Evolutionary conservation across 2,888 invertebrate genomes (phyloP), one percentile per base, ranked within the genome.

Genomic region (Abrostola tripartita): DNA sequence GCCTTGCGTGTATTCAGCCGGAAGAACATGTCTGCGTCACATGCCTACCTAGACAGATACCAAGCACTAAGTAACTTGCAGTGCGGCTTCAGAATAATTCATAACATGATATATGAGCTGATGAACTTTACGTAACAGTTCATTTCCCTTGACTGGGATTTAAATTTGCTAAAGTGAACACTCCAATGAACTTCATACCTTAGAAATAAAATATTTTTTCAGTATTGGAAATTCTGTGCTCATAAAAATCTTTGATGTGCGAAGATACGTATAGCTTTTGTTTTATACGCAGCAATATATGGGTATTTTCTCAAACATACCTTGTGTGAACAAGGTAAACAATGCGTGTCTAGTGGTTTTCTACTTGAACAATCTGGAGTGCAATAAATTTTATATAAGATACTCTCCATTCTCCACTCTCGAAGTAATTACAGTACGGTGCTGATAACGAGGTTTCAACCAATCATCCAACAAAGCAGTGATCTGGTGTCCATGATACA

Each of bases 211-310:
- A 9, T 14, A 47, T 47, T 8, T 44, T 59, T 52, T 52, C 42
- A 40, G 40, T 24, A 72, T 57, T 38, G 36, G 50, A 68, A 47
- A 52, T 55, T 24, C 51, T 56, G 40, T 10, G 47, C 24, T 53
- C 74, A 57, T 74, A 54, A 69, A 57, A 52, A 60, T 54, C 51
- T 14, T 12, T 5, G 44, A 55, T 55, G 44, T 55, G 54, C 24
- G 10, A 5, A 37, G 50, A 36, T 50, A 24, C 11, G 11, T 35
- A 36, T 36, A 6, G 36, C 50, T 24, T 36, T 40, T 35, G 10
- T 24, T 24, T 47, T 5, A 47, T 47, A 47, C 44, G 8, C 9
- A 9, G 5, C 9, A 5, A 7, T 10, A 5, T 36, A 14, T 8
- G 24, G 5, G 11, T 6, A 11, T 50, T 36, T 7, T 40, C n/a